Evolutionary conservation across 1,140 invertebrate species (phyloP).

Genomic region (Lineus longissimus): DNA sequence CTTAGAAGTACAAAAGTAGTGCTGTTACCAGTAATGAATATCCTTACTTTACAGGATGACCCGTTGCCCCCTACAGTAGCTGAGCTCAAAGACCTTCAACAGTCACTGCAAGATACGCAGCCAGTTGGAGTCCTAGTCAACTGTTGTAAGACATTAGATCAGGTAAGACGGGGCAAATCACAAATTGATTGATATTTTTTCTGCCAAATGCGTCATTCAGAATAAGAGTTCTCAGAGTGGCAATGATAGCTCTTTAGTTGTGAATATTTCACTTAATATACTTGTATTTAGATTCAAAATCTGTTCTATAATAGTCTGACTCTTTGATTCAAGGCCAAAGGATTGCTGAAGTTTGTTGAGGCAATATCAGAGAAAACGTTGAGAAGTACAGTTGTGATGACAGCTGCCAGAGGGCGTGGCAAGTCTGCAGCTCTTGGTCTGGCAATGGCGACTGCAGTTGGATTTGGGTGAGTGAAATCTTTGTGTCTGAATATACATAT

Average conservation of each 20-base stretch:
- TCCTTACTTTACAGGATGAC: constrained; percentile 38
- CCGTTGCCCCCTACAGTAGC: constrained; percentile 37
- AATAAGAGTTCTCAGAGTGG: no score
- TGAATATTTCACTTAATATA: no score
- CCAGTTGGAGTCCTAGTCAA: constrained; percentile 86
- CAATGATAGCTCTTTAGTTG: no score
- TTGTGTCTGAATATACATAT: no score
- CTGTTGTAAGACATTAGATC: constrained; percentile 89
- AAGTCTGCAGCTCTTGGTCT: constrained; percentile 98
- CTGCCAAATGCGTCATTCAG: no score
- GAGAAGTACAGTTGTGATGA: constrained; percentile 87
- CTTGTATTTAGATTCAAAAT: no score
- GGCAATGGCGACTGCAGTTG: constrained; percentile 68
- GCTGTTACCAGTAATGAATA: no score
- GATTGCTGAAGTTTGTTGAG: constrained; percentile 90
- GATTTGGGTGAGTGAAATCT: constrained; percentile 45
- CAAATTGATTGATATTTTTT: constrained; percentile 7
- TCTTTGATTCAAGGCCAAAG: constrained; percentile 65
- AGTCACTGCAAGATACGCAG: constrained; percentile 79
- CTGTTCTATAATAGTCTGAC: no score
- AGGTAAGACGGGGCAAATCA: constrained; percentile 58
- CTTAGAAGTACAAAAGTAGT: no score
- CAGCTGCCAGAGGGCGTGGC: constrained; percentile 92
- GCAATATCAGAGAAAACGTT: constrained; percentile 89
- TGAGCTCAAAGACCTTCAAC: constrained; percentile 70